Evolutionary conservation across 2,888 invertebrate species (phyloP), one percentile per base, ranked within the genome.

Genomic region (Sturmia bella): DNA sequence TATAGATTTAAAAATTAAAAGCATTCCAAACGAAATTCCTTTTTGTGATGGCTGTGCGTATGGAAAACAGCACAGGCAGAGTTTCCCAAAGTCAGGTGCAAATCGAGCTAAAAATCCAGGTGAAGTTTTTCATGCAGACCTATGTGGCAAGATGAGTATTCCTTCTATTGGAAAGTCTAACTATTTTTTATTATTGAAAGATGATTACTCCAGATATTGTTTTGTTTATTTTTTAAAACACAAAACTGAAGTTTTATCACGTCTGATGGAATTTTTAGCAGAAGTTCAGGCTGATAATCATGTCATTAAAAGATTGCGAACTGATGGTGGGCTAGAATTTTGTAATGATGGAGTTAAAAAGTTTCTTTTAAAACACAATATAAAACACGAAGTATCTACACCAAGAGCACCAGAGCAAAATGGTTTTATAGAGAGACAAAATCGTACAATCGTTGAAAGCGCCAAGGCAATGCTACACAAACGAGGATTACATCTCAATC

Each of bases 161-260:
- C 52, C 68, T 15, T 73, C 73, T 83, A n/a, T n/a, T n/a, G n/a
- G n/a, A n/a, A n/a, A n/a, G n/a, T n/a, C n/a, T n/a, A n/a, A n/a
- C n/a, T n/a, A n/a, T n/a, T n/a, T n/a, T n/a, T n/a, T n/a, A n/a
- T n/a, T n/a, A n/a, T n/a, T n/a, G n/a, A n/a, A n/a, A n/a, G n/a
- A n/a, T n/a, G n/a, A n/a, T n/a, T n/a, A n/a, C n/a, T n/a, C n/a
- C n/a, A n/a, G n/a, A n/a, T n/a, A n/a, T n/a, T n/a, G n/a, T n/a
- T n/a, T n/a, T n/a, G n/a, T n/a, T n/a, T n/a, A 72, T 45, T 85
- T 24, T 64, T 80, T 37, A 3, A 84, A 84, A 52, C 66, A 83
- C 21, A 84, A 84, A 73, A 82, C 70, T 19, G 83, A 83, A 54
- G 80, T 83, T 27, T 50, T 78, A 3, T 41, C 41, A 41, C 13